Base-by-base conservation (phyloP, 2,888 invertebrate genomes). In the Lochmaea capreae region DNA sequence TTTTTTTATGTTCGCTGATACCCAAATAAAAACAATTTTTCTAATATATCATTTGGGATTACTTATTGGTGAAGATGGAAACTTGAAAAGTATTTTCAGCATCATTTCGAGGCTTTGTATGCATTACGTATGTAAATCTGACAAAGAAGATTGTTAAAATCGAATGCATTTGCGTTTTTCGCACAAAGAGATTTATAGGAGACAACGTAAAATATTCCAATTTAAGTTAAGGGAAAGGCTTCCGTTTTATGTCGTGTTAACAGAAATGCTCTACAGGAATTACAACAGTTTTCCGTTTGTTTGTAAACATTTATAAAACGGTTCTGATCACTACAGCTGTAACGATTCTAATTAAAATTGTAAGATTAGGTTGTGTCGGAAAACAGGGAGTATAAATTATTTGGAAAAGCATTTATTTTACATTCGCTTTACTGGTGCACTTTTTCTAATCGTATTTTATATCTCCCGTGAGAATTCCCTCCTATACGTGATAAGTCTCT, bases 381-480 rank as follows among this genome's bases (percentile, higher is more conserved):
- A 67, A 63, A 58, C 63, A 59, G 68, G 59, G 66, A 69, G 66
- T 66, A 74, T 67, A 75, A 70, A 74, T 74, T 71, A 46, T 52
- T 39, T 57, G 43, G n/a, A 65, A 57, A 59, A 57, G 71, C 58
- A 67, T 74, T 71, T 67, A 63, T 67, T 73, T 65, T 69, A 66
- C 69, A 73, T 73, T 65, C 62, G 66, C 66, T 74, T 69, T 62
- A 73, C 67, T 59, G 66, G 61, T 71, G 67, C 70, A 69, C 61
- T 73, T 66, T 58, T 57, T 54, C 67, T 70, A 74, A 74, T 74
- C 67, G 74, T 71, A 62, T 57, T 74, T 74, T 71, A 74, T 71
- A 46, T 71, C 58, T 57, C 67, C 52, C 71, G 16, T 14, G 71
- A 52, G 74, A 52, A 59, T 66, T 57, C 22, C 58, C 43, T 52